Percentiles rank a stretch among this genome's conserved stretches.
phyloP scores from a whole-genome alignment of 2,797 vertebrate species.

The Acipenser ruthenus region DNA sequence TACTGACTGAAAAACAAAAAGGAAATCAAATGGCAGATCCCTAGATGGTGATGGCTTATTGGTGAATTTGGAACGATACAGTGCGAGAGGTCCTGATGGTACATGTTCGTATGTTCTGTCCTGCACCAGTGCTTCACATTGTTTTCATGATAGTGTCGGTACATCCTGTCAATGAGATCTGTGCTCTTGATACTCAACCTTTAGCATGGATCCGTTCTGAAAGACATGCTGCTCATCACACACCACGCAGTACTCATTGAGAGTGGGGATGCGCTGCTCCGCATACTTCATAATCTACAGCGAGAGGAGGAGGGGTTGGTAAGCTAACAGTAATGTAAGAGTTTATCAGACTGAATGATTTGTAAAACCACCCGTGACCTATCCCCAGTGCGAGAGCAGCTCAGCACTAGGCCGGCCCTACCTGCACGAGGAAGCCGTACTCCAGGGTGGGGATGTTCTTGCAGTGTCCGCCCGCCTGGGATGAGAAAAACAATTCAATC shows the following conservation, averaged over 20 bases:
- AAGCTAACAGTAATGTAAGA: background rate
- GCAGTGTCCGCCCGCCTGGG: slow-evolving; percentile 94
- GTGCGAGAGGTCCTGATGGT: too few species aligned
- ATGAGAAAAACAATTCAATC: slow-evolving; percentile 76
- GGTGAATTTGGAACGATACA: too few species aligned
- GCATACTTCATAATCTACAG: slow-evolving; percentile 96
- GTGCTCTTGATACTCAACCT: slow-evolving; percentile 55
- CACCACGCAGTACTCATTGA: slow-evolving; percentile 97
- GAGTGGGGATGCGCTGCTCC: slow-evolving; percentile 91
- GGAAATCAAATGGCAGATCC: too few species aligned
- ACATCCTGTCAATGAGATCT: too few species aligned
- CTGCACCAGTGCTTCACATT: too few species aligned
- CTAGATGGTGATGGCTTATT: too few species aligned
- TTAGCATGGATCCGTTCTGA: slow-evolving; percentile 98
- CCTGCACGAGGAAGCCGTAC: slow-evolving; percentile 96
- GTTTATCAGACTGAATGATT: too few species aligned
- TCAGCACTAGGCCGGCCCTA: slow-evolving; percentile 38
- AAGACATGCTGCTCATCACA: slow-evolving; percentile 98
- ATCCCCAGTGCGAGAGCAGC: background rate
- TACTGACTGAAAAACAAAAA: too few species aligned
- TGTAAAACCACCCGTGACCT: too few species aligned
- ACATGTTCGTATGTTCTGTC: too few species aligned
- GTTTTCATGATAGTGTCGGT: too few species aligned
- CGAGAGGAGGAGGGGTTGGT: slow-evolving; percentile 20
- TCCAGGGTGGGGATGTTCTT: slow-evolving; percentile 97